Evolutionary conservation across 2,888 invertebrate genomes (phyloP), one percentile per base, ranked within the genome.

Genomic region (Pocota personata): DNA sequence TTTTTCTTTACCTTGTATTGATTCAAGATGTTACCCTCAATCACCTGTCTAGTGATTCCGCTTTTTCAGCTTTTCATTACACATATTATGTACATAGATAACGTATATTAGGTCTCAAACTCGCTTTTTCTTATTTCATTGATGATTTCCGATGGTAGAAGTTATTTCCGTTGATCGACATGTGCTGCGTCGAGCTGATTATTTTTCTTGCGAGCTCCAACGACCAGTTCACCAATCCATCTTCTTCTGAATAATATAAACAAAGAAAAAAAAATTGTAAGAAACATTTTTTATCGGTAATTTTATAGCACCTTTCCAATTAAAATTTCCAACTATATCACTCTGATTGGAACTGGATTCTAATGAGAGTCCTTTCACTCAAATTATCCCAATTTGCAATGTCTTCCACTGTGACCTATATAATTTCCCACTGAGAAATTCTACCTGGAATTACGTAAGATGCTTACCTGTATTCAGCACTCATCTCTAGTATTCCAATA

Each of bases 291-390:
- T 19, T 12, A 21, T 10, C 3, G 43, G 12, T 64, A 0, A 32
- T 46, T 69, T 67, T 69, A 77, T 69, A 69, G 50, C 77, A 69
- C 48, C 58, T 69, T 21, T 52, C n/a, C 40, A 50, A 50, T 48
- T 27, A 46, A 32, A 27, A 16, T 0, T n/a, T n/a, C 19, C 64
- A 32, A 57, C 30, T n/a, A 55, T 27, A 16, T 16, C 27, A 12
- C 8, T 66, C 73, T 64, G 8, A 75, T 75, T 43, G 24, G 73
- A 10, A 52, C 8, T 24, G 0, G 24, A 32, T 4, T 69, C 69
- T 48, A 50, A 67, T 30, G 21, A 69, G 58, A 37, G 0, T 19
- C n/a, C 14, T 43, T 16, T 27, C 67, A 19, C 19, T 27, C 30
- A 40, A 67, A 52, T 43, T 69, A 48, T 78, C 12, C 69, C 60